A percentile compares a stretch with the other conserved stretches of the same genome.
Conservation (phyloP, 2,888 invertebrate genomes). For the Oscheius onirici region DNA sequence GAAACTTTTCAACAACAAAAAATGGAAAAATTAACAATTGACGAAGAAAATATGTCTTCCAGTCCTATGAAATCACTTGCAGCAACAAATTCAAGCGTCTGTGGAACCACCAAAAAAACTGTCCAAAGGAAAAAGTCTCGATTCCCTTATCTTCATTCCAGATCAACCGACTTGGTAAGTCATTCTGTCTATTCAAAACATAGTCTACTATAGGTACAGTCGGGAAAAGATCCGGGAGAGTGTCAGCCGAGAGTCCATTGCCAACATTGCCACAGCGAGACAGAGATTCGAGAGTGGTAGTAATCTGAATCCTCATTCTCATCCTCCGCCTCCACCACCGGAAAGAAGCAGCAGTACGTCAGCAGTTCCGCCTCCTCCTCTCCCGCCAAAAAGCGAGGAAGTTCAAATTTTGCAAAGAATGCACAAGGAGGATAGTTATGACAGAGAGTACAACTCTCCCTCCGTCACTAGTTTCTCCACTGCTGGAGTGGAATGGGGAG, state of each 20-base stretch:
- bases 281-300: constrained; percentile 36
- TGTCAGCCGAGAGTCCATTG: constrained; percentile 45
- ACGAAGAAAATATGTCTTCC: background rate
- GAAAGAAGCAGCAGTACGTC: constrained; percentile 33
- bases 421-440: constrained; percentile 27
- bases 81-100: constrained; percentile 37
- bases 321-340: constrained; percentile 39
- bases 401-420: constrained; percentile 41
- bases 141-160: constrained; percentile 45
- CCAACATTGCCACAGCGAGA: constrained; percentile 20
- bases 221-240: constrained; percentile 40
- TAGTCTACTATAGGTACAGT: constrained; percentile 7
- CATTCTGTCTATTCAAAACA: background rate
- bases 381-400: constrained; percentile 49
- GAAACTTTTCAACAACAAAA: too few relatives aligned
- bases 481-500: constrained; percentile 31
- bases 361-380: constrained; percentile 33
- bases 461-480: constrained; percentile 23
- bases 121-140: constrained; percentile 52
- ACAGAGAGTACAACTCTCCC: constrained; percentile 21
- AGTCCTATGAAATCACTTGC: background rate
- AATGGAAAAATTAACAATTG: too few relatives aligned
- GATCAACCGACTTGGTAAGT: constrained; percentile 35
- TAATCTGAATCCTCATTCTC: background rate
- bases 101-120: constrained; percentile 33